Conservation (phyloP, 2,888 invertebrate genomes). For the Theretra japonica region DNA sequence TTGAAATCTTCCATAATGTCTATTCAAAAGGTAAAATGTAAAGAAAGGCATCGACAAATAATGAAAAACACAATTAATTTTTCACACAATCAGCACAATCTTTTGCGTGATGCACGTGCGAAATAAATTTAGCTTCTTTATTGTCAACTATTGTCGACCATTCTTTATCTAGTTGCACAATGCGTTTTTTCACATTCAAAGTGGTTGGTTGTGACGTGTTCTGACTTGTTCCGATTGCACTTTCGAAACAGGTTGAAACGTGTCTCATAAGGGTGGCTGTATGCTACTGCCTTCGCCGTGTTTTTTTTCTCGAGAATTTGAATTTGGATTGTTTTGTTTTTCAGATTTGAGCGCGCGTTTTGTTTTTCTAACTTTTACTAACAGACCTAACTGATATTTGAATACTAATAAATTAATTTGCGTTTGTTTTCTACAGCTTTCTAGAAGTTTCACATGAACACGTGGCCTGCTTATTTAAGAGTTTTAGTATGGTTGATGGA, state of each 20-base stretch:
- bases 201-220: conserved; percentile 51
- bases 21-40: neutral
- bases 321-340: neutral
- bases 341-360: neutral
- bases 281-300: neutral
- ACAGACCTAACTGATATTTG: neutral
- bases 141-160: conserved; percentile 47
- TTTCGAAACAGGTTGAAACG: conserved; percentile 69
- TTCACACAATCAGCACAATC: conserved; percentile 28
- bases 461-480: neutral
- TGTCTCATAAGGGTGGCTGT: conserved; percentile 50
- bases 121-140: conserved; percentile 45
- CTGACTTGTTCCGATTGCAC: conserved; percentile 54
- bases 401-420: neutral
- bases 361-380: neutral
- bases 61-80: conserved; percentile 15
- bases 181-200: conserved; percentile 36
- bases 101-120: conserved; percentile 58
- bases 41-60: neutral
- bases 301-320: neutral
- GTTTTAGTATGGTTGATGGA: too few relatives aligned
- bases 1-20: neutral
- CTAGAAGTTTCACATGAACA: neutral
- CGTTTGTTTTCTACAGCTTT: neutral
- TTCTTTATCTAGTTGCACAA: conserved; percentile 55